Evolutionary conservation across 1,140 invertebrate genomes (phyloP).

Genomic region (Parapsyche elsis): DNA sequence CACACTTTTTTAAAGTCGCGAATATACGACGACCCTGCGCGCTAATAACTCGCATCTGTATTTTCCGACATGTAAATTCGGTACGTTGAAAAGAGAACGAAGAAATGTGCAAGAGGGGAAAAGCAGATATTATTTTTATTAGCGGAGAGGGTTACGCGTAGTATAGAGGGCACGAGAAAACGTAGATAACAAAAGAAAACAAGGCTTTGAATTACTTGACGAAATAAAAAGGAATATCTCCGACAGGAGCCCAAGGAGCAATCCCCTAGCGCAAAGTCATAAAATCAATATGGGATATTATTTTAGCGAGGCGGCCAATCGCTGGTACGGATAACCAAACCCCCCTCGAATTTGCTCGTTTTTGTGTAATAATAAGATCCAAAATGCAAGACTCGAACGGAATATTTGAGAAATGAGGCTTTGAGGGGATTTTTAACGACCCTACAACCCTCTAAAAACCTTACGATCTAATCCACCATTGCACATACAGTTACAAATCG

Average conservation of each 20-base stretch:
- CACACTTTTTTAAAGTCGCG: neutral
- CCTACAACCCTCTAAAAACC: neutral
- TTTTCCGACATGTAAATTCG: constrained; percentile 35
- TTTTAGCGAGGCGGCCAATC: neutral
- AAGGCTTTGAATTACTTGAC: constrained; percentile 26
- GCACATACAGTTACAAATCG: neutral
- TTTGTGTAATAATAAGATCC: neutral
- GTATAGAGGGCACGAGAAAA: constrained; percentile 1
- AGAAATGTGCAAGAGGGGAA: no score
- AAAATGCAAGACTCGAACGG: neutral
- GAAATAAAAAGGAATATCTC: constrained; percentile 8
- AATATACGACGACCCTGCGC: neutral
- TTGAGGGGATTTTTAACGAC: neutral
- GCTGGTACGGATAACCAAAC: neutral
- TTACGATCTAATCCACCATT: neutral
- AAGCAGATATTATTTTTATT: constrained; percentile 8
- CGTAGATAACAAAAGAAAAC: constrained; percentile 17
- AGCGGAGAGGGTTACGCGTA: neutral
- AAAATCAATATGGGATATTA: constrained; percentile 25
- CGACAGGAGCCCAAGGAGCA: neutral
- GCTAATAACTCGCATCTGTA: constrained; percentile 34
- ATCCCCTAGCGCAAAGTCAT: constrained; percentile 2
- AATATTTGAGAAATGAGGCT: neutral
- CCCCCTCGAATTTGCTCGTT: neutral
- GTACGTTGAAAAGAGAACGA: neutral